Conservation (phyloP, 2,797 vertebrate genomes). For the Chelon labrosus region DNA sequence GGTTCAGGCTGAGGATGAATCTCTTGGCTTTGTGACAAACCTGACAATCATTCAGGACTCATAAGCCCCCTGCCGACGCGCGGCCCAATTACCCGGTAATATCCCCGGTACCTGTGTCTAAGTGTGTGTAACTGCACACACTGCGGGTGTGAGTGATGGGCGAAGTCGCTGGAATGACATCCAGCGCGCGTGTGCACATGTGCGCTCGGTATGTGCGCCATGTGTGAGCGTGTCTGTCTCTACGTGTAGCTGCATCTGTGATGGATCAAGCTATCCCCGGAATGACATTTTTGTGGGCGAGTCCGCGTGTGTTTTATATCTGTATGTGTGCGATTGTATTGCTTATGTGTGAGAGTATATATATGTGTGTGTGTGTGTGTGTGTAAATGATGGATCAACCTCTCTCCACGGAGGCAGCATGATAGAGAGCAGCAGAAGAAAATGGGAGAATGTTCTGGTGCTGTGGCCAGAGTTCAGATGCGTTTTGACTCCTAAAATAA, state of each 20-base stretch:
- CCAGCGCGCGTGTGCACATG: conserved; percentile 24
- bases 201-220: conserved; percentile 34
- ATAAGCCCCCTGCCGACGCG: conserved; percentile 36
- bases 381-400: conserved; percentile 73
- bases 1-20: conserved; percentile 36
- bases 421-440: conserved; percentile 68
- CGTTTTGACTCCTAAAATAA: conserved; percentile 35
- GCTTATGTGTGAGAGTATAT: conserved; percentile 26
- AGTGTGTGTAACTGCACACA: conserved; percentile 24
- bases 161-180: conserved; percentile 53
- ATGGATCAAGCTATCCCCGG: conserved; percentile 74
- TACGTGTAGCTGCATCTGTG: conserved; percentile 62
- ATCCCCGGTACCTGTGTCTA: conserved; percentile 28
- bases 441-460: conserved; percentile 61
- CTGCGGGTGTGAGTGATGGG: conserved; percentile 55
- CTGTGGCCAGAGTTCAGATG: conserved; percentile 68
- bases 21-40: conserved; percentile 30
- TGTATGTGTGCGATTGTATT: conserved; percentile 11
- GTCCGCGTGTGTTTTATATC: conserved; percentile 35
- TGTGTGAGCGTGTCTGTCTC: conserved; percentile 53
- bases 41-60: conserved; percentile 60
- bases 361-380: conserved; percentile 10
- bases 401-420: conserved; percentile 68
- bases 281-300: conserved; percentile 72
- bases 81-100: conserved; percentile 56